Base-by-base conservation (phyloP, 2,888 invertebrate genomes). In the Plebejus anna region DNA sequence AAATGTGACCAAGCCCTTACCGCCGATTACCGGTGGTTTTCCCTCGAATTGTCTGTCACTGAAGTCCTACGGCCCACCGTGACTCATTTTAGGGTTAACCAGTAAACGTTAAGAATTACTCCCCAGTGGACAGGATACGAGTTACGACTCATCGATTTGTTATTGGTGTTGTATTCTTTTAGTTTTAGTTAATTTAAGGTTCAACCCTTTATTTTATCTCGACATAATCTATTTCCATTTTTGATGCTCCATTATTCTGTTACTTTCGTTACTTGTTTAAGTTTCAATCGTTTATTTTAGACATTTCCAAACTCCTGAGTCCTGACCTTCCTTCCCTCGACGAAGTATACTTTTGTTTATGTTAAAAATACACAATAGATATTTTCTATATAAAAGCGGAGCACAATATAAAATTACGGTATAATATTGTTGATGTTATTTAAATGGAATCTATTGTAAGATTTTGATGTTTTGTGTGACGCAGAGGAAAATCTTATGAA, bases 1-100 rank as follows among this genome's bases (percentile, higher is more conserved):
- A 47, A 47, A 47, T 47, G 59, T 22, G n/a, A 0, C 0, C 47
- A 47, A 6, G 16, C 73, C 16, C 55, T 72, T 51, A 42, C 16
- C 28, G 32, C 9, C 47, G 42, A 71, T 32, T 71, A 9, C n/a
- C 16, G 70, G 11, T 72, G 72, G 72, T 72, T 72, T 47, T 28
- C 72, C 72, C 72, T 47, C 28, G 22, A 72, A 72, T 51, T 22
- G 42, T 72, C 47, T 70, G 61, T 61, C 32, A 61, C 61, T 61
- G 61, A 61, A 61, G 61, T 13, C 61, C 61, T 61, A 61, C 28
- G 32, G 11, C 28, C 61, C 61, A 61, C 28, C 32, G 11, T 61
- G 61, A 61, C 61, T 61, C 61, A 61, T 61, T 61, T 61, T 61
- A 61, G 61, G 61, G 61, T 32, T 61, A 61, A 28, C 61, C 61